Evolutionary conservation across 2,113 vertebrate genomes (phyloP).

Genomic region (Notarius lentiginosus): DNA sequence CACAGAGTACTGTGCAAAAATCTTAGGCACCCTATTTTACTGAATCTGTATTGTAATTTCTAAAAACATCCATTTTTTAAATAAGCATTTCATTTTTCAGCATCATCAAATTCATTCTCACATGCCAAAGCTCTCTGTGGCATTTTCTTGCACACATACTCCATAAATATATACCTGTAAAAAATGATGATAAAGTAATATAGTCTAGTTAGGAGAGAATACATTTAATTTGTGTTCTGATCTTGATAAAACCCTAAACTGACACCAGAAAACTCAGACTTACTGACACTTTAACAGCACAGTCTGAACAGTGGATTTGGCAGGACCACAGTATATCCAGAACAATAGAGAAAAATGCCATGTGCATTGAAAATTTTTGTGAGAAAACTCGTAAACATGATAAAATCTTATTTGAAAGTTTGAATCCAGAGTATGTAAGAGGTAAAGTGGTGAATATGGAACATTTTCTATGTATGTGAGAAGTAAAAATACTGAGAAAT

Average conservation of each 20-base stretch:
- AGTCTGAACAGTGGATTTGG: background rate
- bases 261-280: background rate
- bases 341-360: background rate
- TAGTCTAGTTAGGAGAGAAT: background rate
- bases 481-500: background rate
- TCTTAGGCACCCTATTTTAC: no score
- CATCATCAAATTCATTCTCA: background rate
- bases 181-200: background rate
- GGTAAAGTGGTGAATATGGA: background rate
- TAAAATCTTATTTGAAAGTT: background rate
- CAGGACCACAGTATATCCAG: background rate
- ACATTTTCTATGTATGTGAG: background rate
- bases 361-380: background rate
- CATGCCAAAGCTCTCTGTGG: background rate
- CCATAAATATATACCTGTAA: background rate
- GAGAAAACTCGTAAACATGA: background rate
- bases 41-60: background rate
- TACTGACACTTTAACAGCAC: background rate
- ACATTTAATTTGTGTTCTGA: background rate
- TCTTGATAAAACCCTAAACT: background rate
- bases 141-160: background rate
- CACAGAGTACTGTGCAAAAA: no score
- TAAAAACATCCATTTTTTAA: background rate
- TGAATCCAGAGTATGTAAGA: background rate
- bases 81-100: background rate